Evolutionary conservation across 2,113 vertebrate species (phyloP).

Genomic region (Muntiacus reevesi): DNA sequence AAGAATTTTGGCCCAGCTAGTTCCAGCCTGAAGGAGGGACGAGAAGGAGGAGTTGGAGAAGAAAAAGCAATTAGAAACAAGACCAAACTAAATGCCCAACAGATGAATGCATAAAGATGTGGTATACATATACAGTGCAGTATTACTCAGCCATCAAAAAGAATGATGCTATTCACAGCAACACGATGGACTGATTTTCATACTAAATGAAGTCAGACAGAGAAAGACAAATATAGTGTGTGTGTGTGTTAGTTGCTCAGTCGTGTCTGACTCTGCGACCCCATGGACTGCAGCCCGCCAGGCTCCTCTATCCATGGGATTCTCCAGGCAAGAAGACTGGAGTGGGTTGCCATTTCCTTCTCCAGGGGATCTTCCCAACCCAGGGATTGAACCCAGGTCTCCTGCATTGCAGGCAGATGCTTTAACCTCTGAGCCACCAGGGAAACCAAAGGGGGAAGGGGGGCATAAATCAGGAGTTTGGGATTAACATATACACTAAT

Average conservation of each 20-base stretch:
- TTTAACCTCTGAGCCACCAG: too few relatives aligned
- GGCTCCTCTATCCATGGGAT: neutral
- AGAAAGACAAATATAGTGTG: neutral
- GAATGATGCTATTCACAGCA: neutral
- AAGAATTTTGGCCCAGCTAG: neutral
- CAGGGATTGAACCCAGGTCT: too few relatives aligned
- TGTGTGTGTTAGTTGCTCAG: neutral
- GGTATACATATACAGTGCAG: accelerated
- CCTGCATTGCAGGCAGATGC: too few relatives aligned
- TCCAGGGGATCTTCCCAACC: too few relatives aligned
- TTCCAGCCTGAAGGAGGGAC: neutral
- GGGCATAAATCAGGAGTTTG: neutral
- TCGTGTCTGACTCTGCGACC: neutral
- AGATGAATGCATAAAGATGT: neutral
- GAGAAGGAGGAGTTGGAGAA: neutral
- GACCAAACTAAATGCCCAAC: neutral
- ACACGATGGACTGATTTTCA: neutral
- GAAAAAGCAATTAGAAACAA: neutral
- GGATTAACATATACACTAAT: neutral
- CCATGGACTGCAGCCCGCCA: neutral
- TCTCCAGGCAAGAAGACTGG: neutral
- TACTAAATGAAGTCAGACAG: neutral
- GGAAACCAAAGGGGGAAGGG: neutral
- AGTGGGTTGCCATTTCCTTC: neutral
- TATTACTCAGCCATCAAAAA: neutral